Evolutionary conservation across 1,140 invertebrate genomes (phyloP).

Genomic region (Cydia pomonella): DNA sequence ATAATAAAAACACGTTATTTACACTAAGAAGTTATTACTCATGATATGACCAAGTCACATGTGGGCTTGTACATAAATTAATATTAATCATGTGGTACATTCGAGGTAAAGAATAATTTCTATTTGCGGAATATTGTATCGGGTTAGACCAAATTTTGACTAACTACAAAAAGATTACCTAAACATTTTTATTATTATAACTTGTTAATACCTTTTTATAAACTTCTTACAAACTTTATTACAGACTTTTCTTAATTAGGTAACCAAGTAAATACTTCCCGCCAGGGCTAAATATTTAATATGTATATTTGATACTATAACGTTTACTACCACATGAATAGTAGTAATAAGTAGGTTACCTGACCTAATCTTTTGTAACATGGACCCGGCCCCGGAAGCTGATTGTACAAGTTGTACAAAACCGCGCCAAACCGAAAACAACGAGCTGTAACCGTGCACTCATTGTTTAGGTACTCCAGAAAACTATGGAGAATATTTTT

Average conservation of each 20-base stretch:
- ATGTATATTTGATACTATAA: too few species aligned
- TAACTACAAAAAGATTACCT: too few species aligned
- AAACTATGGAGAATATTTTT: conserved; percentile 40
- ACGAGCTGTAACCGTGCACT: not conserved
- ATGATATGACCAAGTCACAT: not conserved
- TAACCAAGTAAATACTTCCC: too few species aligned
- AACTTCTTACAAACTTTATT: too few species aligned
- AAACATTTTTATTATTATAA: too few species aligned
- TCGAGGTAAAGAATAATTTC: not conserved
- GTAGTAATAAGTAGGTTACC: not conserved
- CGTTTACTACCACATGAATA: not conserved
- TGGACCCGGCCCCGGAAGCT: not conserved
- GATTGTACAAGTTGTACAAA: not conserved
- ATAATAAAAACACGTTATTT: conserved; percentile 23
- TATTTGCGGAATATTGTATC: too few species aligned
- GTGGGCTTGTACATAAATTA: not conserved
- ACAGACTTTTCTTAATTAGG: too few species aligned
- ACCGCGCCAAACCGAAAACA: conserved; percentile 18
- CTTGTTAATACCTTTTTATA: too few species aligned
- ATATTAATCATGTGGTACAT: not conserved
- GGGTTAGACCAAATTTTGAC: too few species aligned
- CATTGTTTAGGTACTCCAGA: not conserved
- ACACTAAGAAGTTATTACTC: conserved; percentile 19
- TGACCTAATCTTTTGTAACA: conserved; percentile 6
- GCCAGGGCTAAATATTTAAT: too few species aligned